These are phyloP conservation scores for Andrena flavipes DNA, from an alignment of 2,888 invertebrate genomes.

Conservation along the genomic window DNA sequence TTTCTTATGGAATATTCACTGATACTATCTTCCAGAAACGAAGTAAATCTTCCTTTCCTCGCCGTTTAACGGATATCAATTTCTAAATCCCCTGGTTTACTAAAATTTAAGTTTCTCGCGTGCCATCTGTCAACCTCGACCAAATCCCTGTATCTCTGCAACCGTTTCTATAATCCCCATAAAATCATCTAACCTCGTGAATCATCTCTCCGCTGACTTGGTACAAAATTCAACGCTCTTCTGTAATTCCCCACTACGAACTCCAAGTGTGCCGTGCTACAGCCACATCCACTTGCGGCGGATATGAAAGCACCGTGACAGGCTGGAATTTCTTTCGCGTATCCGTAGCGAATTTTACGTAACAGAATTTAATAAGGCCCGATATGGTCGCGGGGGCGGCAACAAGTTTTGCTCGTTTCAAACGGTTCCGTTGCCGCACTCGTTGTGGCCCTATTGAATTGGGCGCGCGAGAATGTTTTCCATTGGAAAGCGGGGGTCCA, in stretches of 20 bases:
- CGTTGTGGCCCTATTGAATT: slow-evolving; percentile 27
- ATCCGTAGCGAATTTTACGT: slow-evolving; percentile 7
- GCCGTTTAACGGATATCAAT: too few species aligned
- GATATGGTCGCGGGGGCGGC: neutral
- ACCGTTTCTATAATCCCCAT: too few species aligned
- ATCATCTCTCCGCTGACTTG: neutral
- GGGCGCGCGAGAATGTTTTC: slow-evolving; percentile 31
- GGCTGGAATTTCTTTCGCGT: neutral
- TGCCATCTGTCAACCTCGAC: too few species aligned
- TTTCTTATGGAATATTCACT: slow-evolving; percentile 7
- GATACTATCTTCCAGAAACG: neutral
- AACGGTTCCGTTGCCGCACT: slow-evolving; percentile 33
- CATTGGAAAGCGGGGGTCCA: slow-evolving; percentile 41
- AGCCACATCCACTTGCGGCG: neutral
- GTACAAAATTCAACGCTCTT: neutral
- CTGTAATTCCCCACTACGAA: neutral
- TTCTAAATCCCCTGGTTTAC: too few species aligned
- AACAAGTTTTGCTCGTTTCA: slow-evolving; percentile 10
- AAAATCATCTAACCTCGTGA: too few species aligned
- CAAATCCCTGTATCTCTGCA: too few species aligned
- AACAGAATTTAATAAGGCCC: slow-evolving; percentile 28
- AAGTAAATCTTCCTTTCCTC: neutral
- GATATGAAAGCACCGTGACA: neutral
- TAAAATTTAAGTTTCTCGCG: too few species aligned
- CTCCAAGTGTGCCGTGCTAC: neutral